Conservation (phyloP, 1,140 invertebrate species). For the Camponotus pennsylvanicus region DNA sequence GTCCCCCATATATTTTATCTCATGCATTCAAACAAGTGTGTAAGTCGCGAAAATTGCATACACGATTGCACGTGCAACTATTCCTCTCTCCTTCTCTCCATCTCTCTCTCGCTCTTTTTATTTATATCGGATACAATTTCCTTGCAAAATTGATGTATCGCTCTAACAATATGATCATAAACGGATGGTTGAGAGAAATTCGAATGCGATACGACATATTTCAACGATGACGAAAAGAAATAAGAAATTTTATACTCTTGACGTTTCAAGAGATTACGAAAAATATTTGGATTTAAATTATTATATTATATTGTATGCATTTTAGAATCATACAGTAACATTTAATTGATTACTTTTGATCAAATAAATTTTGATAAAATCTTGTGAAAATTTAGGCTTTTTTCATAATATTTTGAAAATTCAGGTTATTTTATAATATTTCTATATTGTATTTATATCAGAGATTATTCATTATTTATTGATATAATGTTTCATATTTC, state of each 20-base stretch:
- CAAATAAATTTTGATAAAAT: background rate
- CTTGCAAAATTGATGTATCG: constrained; percentile 2
- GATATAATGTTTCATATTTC: background rate
- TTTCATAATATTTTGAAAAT: too few species aligned
- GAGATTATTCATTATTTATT: background rate
- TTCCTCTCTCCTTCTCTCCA: background rate
- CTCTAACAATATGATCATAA: constrained; percentile 4
- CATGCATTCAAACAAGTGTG: constrained; percentile 42
- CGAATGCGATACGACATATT: background rate
- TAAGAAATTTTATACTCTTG: background rate
- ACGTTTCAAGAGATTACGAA: background rate
- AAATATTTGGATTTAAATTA: background rate
- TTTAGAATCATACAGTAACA: background rate
- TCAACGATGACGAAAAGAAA: background rate
- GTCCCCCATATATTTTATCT: constrained; percentile 25
- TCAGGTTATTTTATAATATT: background rate
- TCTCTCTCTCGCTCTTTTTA: background rate
- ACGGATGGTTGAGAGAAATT: background rate
- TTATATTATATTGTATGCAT: background rate
- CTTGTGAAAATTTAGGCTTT: background rate
- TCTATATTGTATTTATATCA: background rate
- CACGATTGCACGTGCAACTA: background rate
- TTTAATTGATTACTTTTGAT: background rate
- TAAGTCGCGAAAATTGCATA: constrained; percentile 46
- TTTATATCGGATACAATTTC: constrained; percentile 16